Evolutionary conservation across 92 coral and sea anemone genomes (phyloP), one percentile per base, ranked within the genome.

Genomic region (Galaxea fascicularis): DNA sequence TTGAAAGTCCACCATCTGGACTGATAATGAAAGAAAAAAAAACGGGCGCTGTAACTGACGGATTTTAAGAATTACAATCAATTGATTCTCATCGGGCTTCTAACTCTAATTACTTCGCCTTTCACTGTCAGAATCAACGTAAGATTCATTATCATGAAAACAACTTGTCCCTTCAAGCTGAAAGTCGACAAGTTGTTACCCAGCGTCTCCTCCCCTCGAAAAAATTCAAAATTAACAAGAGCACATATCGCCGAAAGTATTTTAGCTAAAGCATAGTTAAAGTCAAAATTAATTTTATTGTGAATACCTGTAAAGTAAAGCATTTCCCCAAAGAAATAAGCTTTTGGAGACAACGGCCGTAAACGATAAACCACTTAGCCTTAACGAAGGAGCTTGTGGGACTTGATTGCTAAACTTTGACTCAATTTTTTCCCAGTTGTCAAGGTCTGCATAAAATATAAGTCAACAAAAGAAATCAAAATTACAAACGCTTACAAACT

Each of bases 311-410:
- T 49, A 71, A 31, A 86, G 71, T 16, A 86, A 60, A 28, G 52
- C 35, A 35, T 79, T 86, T 69, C 90, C 98, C 98, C 98, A 94
- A 18, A 91, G 64, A 79, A 92, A 96, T 24, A 96, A 63, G 65
- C 89, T 79, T 56, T 78, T 77, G 56, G 93, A 77, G 69, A 90
- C 91, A 46, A 78, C 58, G 5, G 95, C 79, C 30, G 91, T 89
- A 69, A 90, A 91, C 0, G 98, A 82, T 45, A 94, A 63, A 26
- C 92, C 98, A 63, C 56, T 59, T 70, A 96, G 71, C 18, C 28
- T 27, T 45, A 91, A 69, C 39, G 49, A 44, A 27, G 76, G 39
- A 52, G 71, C 44, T 64, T 66, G 27, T 1, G 83, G 52, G 22
- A 13, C 65, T 41, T 54, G 54, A 31, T 26, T 44, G 35, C 69